Evolutionary conservation across 2,888 invertebrate species (phyloP), one percentile per base, ranked within the genome.

Genomic region (Allygus modestus): DNA sequence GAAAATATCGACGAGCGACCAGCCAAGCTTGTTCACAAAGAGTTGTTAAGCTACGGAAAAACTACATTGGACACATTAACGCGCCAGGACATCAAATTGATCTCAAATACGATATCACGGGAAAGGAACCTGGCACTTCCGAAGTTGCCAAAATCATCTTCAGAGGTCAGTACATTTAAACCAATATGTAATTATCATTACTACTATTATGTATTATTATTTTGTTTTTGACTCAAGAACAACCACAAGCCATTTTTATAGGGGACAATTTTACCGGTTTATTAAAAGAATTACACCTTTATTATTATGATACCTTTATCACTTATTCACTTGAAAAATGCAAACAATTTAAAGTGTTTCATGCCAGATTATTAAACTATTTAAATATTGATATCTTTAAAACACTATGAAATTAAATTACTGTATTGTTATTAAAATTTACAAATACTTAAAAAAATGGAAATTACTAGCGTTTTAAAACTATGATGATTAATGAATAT

Each of bases 1-100:
- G 61, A 61, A 61, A 61, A 61, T 61, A 61, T 61, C 61, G 61
- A 61, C 61, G 61, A 61, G 61, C 61, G 61, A 61, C 61, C 61
- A 61, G 61, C 61, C 61, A 61, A 61, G 61, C 23, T 61, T 61
- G 61, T 61, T 61, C 61, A 61, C 28, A 61, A 61, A 61, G 61
- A 61, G 61, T 61, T 61, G 61, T 61, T 61, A 61, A 61, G 61
- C 61, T 61, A 61, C 28, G 61, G 61, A 61, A 61, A 61, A 61
- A 61, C 61, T 61, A 61, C 61, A 61, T 61, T 61, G 61, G 61
- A 61, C 61, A 61, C 61, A 61, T 61, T 61, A 28, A 61, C 61
- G 28, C 61, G 61, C 61, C 61, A 61, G 61, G 61, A 61, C 61
- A 61, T 61, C 61, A 61, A 28, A 61, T 61, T 61, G 61, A 61